phyloP scores from a whole-genome alignment of 2,797 vertebrate genomes.

The Ciconia nigra region DNA sequence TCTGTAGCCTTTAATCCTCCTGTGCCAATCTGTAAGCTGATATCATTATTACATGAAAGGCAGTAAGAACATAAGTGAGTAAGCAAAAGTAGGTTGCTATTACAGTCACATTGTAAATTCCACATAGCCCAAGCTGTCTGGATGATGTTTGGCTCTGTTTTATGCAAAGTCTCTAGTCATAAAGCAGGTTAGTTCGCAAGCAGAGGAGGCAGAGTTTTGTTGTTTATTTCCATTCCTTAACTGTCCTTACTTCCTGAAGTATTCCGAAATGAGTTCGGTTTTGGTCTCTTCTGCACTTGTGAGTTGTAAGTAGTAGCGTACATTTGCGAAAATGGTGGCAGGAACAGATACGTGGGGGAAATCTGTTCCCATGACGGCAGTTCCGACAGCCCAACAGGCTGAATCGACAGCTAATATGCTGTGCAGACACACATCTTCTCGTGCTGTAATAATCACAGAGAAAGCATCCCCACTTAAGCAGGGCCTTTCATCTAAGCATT shows the following conservation, averaged over 20 bases:
- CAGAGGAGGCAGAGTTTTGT: neutral
- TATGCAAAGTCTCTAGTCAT: neutral
- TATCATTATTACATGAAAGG: conserved; percentile 28
- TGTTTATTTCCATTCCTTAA: neutral
- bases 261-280: neutral
- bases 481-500: neutral
- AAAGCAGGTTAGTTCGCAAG: neutral
- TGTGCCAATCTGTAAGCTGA: conserved; percentile 27
- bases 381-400: neutral
- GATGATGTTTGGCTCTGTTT: neutral
- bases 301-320: fast-evolving
- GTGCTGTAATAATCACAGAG: neutral
- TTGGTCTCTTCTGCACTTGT: neutral
- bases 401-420: neutral
- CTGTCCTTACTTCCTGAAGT: neutral
- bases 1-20: conserved; percentile 38
- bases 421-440: neutral
- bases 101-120: neutral
- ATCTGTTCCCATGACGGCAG: neutral
- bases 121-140: neutral
- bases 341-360: neutral
- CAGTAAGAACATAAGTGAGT: neutral
- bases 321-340: neutral
- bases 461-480: neutral
- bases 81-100: neutral